Evolutionary conservation across 2,888 invertebrate genomes (phyloP).

Genomic region (Mesopsocus fuscifrons): DNA sequence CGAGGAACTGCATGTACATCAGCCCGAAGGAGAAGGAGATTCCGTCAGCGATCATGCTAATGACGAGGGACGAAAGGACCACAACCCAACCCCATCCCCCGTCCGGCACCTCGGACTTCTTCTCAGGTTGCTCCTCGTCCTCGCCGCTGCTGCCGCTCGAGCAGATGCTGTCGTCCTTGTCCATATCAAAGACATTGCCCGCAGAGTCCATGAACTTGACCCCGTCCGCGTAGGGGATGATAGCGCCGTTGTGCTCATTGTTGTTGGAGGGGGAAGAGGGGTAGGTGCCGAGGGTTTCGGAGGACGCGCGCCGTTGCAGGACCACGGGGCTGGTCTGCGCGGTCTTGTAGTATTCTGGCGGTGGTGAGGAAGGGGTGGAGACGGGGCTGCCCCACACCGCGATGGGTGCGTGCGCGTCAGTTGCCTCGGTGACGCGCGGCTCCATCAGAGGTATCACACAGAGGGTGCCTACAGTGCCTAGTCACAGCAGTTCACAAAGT

Average conservation of each 20-base stretch:
- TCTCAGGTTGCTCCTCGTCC: slow-evolving; percentile 20
- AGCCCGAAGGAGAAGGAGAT: slow-evolving; percentile 86
- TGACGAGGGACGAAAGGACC: slow-evolving; percentile 63
- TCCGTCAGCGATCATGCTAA: slow-evolving; percentile 83
- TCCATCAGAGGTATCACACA: background rate
- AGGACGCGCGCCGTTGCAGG: background rate
- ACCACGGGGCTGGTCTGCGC: background rate
- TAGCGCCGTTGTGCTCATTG: slow-evolving; percentile 4
- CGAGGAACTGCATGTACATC: slow-evolving; percentile 62
- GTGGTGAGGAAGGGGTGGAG: background rate
- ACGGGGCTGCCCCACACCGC: slow-evolving; percentile 1
- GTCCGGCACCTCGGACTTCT: slow-evolving; percentile 44
- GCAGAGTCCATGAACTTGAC: slow-evolving; percentile 16
- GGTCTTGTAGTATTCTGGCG: background rate
- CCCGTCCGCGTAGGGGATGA: slow-evolving; percentile 13
- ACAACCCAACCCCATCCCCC: slow-evolving; percentile 85
- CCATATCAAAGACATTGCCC: slow-evolving; percentile 11
- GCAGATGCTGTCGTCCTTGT: slow-evolving; percentile 17
- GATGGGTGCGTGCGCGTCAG: background rate
- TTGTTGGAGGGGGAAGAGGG: background rate
- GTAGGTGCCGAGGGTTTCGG: slow-evolving; percentile 4
- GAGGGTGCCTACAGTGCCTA: background rate
- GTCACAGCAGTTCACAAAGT: slow-evolving; percentile 9
- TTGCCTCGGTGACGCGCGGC: background rate
- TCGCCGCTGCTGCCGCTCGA: slow-evolving; percentile 11